phyloP scores from a whole-genome alignment of 2,113 vertebrate genomes.

The Petroica traversi region DNA sequence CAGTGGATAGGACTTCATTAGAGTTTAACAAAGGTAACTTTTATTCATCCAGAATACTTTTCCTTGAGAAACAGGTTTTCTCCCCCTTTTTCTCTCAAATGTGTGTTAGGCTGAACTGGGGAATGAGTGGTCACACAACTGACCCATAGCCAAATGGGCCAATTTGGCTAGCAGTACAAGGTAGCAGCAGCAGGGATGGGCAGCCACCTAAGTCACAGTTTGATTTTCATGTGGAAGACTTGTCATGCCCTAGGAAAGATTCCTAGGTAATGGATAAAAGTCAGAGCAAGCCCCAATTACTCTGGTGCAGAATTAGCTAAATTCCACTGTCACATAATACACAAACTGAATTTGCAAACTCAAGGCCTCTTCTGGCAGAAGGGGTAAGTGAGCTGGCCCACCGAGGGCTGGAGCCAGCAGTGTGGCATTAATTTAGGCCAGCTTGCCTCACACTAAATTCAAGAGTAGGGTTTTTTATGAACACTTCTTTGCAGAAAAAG shows the following conservation, averaged over 20 bases:
- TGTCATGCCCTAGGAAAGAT: neutral
- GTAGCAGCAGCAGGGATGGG: neutral
- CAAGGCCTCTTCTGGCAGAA: neutral
- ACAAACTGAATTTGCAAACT: neutral
- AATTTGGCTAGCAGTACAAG: neutral
- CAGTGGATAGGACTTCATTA: neutral
- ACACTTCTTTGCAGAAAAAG: neutral
- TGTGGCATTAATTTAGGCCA: neutral
- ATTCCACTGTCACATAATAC: neutral
- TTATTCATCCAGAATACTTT: neutral
- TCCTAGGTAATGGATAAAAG: neutral
- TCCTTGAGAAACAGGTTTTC: neutral
- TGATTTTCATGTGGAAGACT: constrained; percentile 8
- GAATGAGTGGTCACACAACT: neutral
- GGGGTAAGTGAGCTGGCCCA: neutral
- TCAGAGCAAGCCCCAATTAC: neutral
- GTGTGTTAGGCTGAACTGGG: neutral
- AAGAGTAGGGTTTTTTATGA: neutral
- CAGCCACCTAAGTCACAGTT: neutral
- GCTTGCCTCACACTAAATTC: neutral
- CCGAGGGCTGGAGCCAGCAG: neutral
- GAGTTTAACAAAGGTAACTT: neutral
- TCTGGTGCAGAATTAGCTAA: neutral
- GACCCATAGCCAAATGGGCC: neutral
- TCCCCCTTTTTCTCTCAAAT: neutral